Evolutionary conservation across 2,797 vertebrate species (phyloP).

Genomic region (Syndactyla subalaris): DNA sequence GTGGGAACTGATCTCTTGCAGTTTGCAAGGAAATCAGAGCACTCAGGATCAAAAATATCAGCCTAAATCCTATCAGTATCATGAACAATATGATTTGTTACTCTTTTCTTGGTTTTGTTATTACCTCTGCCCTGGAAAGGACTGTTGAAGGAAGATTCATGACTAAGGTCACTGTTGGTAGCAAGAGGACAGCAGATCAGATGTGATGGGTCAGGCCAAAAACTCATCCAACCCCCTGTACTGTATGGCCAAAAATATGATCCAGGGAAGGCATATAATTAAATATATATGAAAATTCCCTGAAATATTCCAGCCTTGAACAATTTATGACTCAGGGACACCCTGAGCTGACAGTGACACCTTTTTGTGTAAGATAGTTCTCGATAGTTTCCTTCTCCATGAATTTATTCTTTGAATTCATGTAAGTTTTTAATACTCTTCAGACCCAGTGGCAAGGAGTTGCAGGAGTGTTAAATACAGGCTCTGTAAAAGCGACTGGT

Average conservation of each 20-base stretch:
- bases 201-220: not conserved
- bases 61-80: not conserved
- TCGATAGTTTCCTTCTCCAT: not conserved
- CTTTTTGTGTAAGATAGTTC: not conserved
- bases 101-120: not conserved
- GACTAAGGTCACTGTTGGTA: not conserved
- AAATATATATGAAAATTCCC: not conserved
- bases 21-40: not conserved
- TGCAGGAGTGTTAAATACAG: not conserved
- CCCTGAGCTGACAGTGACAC: not conserved
- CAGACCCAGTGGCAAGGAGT: not conserved
- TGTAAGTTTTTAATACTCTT: not conserved
- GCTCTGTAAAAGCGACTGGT: not conserved
- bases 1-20: slow-evolving; percentile 16
- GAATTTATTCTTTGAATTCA: not conserved
- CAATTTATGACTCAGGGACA: not conserved
- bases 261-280: not conserved
- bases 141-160: not conserved
- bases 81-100: not conserved
- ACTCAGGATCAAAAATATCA: slow-evolving; percentile 7
- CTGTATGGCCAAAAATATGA: not conserved
- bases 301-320: not conserved
- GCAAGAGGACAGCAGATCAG: not conserved
- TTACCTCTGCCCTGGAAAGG: not conserved
- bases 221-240: not conserved